Conservation (phyloP, 2,113 vertebrate species). For the Dendrocopos noguchii region DNA sequence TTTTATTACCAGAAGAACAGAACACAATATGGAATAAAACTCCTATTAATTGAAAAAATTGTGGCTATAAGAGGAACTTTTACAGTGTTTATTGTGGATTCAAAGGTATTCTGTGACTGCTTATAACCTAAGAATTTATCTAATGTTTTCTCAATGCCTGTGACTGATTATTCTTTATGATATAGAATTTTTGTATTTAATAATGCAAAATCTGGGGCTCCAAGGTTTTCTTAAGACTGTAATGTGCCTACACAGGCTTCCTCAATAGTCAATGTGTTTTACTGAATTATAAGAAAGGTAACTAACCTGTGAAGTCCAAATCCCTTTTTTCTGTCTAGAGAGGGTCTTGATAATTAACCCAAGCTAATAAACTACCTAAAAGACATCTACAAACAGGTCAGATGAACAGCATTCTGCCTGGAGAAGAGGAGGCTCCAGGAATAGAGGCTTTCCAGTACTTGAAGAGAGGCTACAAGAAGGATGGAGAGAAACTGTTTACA, state of each 20-base stretch:
- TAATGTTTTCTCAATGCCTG: not conserved
- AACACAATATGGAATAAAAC: not conserved
- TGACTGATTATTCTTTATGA: not conserved
- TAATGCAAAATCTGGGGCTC: not conserved
- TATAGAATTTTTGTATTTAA: not conserved
- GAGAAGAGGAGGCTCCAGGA: too few relatives aligned
- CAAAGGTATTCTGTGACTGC: not conserved
- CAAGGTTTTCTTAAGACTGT: not conserved
- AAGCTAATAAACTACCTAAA: not conserved
- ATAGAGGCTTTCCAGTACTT: too few relatives aligned
- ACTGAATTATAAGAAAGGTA: not conserved
- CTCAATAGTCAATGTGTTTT: not conserved
- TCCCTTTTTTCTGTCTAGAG: not conserved
- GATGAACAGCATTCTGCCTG: not conserved
- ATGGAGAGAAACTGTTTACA: too few relatives aligned
- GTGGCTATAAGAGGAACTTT: not conserved
- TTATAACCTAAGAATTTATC: not conserved
- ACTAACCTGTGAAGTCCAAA: not conserved
- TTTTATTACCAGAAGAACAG: not conserved
- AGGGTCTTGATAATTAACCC: not conserved
- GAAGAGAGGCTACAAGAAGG: too few relatives aligned
- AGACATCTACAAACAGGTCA: not conserved
- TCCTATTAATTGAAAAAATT: not conserved
- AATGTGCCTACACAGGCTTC: accelerated
- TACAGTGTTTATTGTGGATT: not conserved